Base-by-base conservation (phyloP, 2,797 vertebrate genomes). In the Syncerus caffer region DNA sequence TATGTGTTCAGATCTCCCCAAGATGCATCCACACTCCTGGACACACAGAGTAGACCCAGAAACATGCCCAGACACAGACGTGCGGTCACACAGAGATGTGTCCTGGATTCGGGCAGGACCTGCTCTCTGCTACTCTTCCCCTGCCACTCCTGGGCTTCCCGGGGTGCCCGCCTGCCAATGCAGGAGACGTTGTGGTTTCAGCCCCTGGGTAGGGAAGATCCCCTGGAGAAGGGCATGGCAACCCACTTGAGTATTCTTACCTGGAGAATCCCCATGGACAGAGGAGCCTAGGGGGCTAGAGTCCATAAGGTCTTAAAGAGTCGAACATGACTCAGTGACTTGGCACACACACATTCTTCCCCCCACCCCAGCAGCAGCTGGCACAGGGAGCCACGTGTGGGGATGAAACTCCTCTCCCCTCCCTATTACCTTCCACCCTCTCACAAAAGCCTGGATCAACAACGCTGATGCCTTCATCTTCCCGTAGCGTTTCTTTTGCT, bases 391-490 rank as follows among this genome's bases (percentile, higher is more conserved):
- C 31, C 71, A 29, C 0, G 27, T 4, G 6, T 34, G 53, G 38
- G n/a, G 11, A 84, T 58, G 85, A 88, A 84, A 19, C n/a, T 51
- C 45, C 19, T 51, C 17, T 45, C 76, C 74, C 25, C 21, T 27
- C 25, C 38, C 5, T 79, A 96, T 98, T 98, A 99, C 99, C 99
- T 98, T 99, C 99, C 99, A 99, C 21, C 99, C 99, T 88, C 99
- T 98, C 1, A 97, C 86, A 0, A 98, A 99, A 0, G 99, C 98
- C 97, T 99, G 99, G 93, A 99, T 92, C 90, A 98, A 19, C 92
- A 99, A 76, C 0, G 21, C 88, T 0, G 99, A 99, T 0, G 74
- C 51, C 95, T 97, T 98, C 29, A 98, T 98, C 95, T 98, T 98
- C 92, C 60, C 38, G 47, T 99, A 99, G 21, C 1, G 83, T 62